Evolutionary conservation across 1,140 invertebrate species (phyloP).

Genomic region (Carcinoscorpius rotundicauda): DNA sequence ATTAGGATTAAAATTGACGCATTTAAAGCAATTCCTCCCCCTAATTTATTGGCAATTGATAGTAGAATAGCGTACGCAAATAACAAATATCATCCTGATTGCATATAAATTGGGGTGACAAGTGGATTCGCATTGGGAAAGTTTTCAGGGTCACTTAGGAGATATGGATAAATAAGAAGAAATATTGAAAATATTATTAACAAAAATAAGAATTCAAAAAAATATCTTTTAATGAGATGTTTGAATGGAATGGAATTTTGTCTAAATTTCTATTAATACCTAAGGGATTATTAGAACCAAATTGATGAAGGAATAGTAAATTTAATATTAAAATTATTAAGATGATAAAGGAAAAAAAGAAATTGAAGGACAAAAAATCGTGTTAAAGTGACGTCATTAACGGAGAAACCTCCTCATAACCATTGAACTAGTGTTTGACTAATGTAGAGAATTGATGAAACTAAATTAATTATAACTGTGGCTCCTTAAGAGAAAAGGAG

Average conservation of each 20-base stretch:
- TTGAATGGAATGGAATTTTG: constrained; percentile 47
- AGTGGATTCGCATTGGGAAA: constrained; percentile 53
- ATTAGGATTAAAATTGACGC: constrained; percentile 48
- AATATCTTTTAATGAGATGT: no score
- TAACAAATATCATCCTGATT: constrained; percentile 63
- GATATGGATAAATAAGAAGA: no score
- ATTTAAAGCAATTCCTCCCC: constrained; percentile 50
- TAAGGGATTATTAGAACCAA: constrained; percentile 46
- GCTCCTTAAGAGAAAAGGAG: constrained; percentile 49
- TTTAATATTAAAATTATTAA: constrained; percentile 43
- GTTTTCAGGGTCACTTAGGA: constrained; percentile 53
- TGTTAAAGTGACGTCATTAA: constrained; percentile 50
- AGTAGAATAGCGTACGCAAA: constrained; percentile 60
- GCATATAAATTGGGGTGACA: constrained; percentile 53
- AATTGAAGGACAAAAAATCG: constrained; percentile 59
- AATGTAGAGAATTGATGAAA: constrained; percentile 51
- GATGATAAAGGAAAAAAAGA: constrained; percentile 52
- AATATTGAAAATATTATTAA: no score
- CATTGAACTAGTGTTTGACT: constrained; percentile 45
- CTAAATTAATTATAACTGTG: constrained; percentile 56
- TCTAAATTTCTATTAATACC: constrained; percentile 44
- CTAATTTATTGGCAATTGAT: constrained; percentile 58
- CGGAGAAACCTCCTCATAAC: constrained; percentile 54
- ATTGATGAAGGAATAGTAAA: constrained; percentile 50
- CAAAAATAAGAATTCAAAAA: no score